Evolutionary conservation across 1,140 invertebrate species (phyloP).

Genomic region (Drosophila cardini): DNA sequence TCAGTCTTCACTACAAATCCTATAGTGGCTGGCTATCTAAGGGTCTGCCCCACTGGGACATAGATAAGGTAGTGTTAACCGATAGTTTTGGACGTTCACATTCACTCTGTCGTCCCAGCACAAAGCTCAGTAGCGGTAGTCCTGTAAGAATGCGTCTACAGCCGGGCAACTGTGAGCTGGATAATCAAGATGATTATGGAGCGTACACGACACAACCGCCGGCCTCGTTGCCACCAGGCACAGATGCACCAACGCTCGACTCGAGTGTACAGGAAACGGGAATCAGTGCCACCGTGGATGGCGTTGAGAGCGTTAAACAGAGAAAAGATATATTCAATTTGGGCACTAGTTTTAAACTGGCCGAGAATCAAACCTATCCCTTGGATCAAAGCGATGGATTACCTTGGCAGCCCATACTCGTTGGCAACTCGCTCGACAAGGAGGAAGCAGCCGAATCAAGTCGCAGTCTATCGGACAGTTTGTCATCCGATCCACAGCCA

Average conservation of each 20-base stretch:
- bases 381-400: slow-evolving; percentile 78
- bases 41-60: slow-evolving; percentile 90
- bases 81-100: slow-evolving; percentile 93
- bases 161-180: slow-evolving; percentile 90
- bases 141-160: slow-evolving; percentile 90
- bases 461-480: slow-evolving; percentile 86
- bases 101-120: slow-evolving; percentile 91
- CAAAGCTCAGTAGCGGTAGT: slow-evolving; percentile 90
- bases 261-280: slow-evolving; percentile 73
- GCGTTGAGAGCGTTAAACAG: slow-evolving; percentile 73
- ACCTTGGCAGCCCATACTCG: slow-evolving; percentile 85
- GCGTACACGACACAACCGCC: slow-evolving; percentile 66
- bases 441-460: slow-evolving; percentile 87
- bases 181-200: slow-evolving; percentile 83
- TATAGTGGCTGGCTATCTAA: slow-evolving; percentile 97
- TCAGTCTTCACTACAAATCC: slow-evolving; percentile 93
- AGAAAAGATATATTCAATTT: slow-evolving; percentile 80
- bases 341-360: slow-evolving; percentile 78
- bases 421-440: slow-evolving; percentile 85
- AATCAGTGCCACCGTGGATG: slow-evolving; percentile 57
- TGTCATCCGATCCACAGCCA: slow-evolving; percentile 51
- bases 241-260: slow-evolving; percentile 53
- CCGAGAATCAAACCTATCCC: slow-evolving; percentile 69
- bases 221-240: slow-evolving; percentile 12
- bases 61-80: slow-evolving; percentile 93